Evolutionary conservation across 2,888 invertebrate genomes (phyloP).

Genomic region (Crocallis elinguaria): DNA sequence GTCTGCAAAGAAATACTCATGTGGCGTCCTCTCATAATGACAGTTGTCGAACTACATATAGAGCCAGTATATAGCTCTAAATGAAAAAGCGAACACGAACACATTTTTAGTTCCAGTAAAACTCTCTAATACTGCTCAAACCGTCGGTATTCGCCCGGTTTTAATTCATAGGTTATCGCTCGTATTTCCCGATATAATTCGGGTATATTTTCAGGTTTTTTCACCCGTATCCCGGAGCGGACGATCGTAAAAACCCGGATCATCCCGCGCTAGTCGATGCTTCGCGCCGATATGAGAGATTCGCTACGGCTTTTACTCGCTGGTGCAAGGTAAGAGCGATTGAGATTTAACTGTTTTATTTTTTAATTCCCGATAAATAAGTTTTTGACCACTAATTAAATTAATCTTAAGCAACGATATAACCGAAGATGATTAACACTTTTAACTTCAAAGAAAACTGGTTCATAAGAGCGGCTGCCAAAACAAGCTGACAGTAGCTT

Average conservation of each 20-base stretch:
- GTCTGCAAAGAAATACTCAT: no score
- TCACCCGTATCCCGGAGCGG: slow-evolving; percentile 53
- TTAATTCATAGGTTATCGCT: slow-evolving; percentile 72
- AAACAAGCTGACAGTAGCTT: no score
- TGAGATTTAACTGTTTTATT: neutral
- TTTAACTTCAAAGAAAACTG: no score
- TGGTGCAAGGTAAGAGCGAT: slow-evolving; percentile 35
- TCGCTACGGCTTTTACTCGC: slow-evolving; percentile 50
- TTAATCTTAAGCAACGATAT: no score
- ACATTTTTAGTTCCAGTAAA: no score
- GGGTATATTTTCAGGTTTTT: slow-evolving; percentile 69
- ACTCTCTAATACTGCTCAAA: neutral
- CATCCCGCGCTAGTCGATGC: slow-evolving; percentile 72
- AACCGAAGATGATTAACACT: no score
- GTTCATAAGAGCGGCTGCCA: no score
- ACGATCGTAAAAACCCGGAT: slow-evolving; percentile 76
- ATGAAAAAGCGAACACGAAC: no score
- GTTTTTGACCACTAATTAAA: no score
- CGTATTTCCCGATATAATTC: slow-evolving; percentile 74
- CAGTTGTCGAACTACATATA: no score
- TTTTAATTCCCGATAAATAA: neutral
- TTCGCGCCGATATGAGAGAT: slow-evolving; percentile 73
- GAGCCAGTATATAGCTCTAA: no score
- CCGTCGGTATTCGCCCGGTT: slow-evolving; percentile 27
- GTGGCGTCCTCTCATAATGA: no score